Conservation (phyloP, 2,888 invertebrate genomes). For the Drosophila subsilvestris region DNA sequence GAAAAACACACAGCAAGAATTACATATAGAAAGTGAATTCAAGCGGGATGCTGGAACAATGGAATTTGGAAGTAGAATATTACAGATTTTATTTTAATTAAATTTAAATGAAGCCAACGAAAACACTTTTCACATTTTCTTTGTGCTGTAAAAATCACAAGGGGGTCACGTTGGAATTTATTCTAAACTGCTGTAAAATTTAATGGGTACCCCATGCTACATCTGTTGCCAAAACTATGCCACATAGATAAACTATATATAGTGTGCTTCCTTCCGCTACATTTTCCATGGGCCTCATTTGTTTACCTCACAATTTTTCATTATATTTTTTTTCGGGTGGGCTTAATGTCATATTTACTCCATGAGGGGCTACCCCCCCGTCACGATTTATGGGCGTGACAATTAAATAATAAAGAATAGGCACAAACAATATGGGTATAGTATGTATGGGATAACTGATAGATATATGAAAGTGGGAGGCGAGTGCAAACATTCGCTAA, state of each 20-base stretch:
- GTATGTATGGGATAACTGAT: background rate
- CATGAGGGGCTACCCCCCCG: conserved; percentile 1
- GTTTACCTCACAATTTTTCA: background rate
- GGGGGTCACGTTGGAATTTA: background rate
- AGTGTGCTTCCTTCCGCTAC: background rate
- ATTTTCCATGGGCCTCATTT: background rate
- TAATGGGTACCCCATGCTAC: background rate
- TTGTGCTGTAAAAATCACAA: too few relatives aligned
- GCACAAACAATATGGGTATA: background rate
- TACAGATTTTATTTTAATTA: background rate
- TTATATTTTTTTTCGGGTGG: conserved; percentile 6
- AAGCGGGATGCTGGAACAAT: background rate
- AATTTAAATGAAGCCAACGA: too few relatives aligned
- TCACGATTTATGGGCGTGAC: conserved; percentile 3
- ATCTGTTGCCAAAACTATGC: background rate
- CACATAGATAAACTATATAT: background rate
- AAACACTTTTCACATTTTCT: too few relatives aligned
- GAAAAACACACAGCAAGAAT: background rate
- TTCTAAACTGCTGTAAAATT: background rate
- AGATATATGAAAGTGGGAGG: conserved; percentile 15
- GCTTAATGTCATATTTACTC: conserved; percentile 21
- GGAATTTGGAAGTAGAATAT: background rate
- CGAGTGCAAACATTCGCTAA: conserved; percentile 24
- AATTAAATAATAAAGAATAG: conserved; percentile 27
- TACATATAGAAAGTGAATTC: background rate